Evolutionary conservation across 2,113 vertebrate species (phyloP).

Genomic region (Pao palembangensis): DNA sequence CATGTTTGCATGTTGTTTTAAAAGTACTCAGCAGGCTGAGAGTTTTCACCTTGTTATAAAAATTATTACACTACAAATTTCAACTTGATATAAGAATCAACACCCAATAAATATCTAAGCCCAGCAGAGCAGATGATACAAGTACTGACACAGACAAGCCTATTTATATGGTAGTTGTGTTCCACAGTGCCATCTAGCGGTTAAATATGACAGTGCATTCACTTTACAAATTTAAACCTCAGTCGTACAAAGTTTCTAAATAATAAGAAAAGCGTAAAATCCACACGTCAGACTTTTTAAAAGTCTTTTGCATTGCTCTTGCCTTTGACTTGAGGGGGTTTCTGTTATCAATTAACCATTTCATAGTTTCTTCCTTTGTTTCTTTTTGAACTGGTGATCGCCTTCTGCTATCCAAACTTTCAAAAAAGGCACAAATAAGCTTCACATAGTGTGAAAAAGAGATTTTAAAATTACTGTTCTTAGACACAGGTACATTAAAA

Average conservation of each 20-base stretch:
- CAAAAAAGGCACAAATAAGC: constrained; percentile 60
- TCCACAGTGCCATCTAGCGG: constrained; percentile 50
- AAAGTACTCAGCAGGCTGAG: background rate
- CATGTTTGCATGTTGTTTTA: background rate
- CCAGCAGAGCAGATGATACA: constrained; percentile 9
- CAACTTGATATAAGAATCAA: background rate
- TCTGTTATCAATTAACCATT: background rate
- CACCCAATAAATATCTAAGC: background rate
- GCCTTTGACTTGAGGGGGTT: background rate
- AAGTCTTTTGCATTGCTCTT: constrained; percentile 10
- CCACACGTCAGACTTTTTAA: background rate
- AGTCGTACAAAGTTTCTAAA: background rate
- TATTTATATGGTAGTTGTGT: constrained; percentile 1
- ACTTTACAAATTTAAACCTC: background rate
- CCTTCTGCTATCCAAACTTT: constrained; percentile 10
- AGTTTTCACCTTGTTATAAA: constrained; percentile 8
- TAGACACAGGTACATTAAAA: constrained; percentile 9
- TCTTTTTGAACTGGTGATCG: constrained; percentile 1
- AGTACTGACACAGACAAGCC: background rate
- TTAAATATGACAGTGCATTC: constrained; percentile 20
- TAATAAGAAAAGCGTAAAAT: background rate
- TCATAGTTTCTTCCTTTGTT: background rate
- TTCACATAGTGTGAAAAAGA: constrained; percentile 33
- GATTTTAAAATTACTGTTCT: constrained; percentile 16
- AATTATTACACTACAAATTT: background rate